phyloP scores from a whole-genome alignment of 1,140 invertebrate genomes.

The Leptopilina boulardi region DNA sequence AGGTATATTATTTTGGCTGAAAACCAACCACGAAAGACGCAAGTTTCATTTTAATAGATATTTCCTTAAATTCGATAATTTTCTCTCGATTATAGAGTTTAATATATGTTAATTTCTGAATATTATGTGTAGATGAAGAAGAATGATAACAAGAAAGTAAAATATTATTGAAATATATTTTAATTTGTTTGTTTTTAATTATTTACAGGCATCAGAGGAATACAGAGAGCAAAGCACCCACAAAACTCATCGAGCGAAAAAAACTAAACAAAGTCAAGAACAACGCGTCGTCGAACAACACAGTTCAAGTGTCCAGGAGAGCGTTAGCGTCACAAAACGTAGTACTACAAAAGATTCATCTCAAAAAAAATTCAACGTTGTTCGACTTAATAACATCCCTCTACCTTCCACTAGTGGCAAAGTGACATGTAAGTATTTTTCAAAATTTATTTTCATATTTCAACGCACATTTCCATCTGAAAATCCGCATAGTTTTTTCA shows the following conservation, averaged over 20 bases:
- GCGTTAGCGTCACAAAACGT: constrained; percentile 64
- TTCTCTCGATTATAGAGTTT: not conserved
- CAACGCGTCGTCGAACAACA: constrained; percentile 67
- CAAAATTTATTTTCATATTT: no score
- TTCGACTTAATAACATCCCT: constrained; percentile 84
- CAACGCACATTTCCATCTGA: no score
- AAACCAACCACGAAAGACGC: constrained; percentile 59
- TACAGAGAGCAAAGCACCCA: constrained; percentile 70
- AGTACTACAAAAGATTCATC: constrained; percentile 62
- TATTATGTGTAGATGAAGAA: no score
- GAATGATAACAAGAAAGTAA: no score
- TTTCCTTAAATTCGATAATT: constrained; percentile 46
- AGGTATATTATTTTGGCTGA: constrained; percentile 53
- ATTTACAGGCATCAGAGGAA: constrained; percentile 72
- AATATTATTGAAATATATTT: no score
- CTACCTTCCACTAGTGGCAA: constrained; percentile 83
- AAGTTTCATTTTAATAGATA: constrained; percentile 56
- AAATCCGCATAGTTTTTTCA: no score
- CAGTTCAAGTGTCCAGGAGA: constrained; percentile 68
- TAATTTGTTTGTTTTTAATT: not conserved
- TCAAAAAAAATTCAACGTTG: constrained; percentile 77
- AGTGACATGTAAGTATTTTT: constrained; percentile 80
- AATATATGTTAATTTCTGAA: no score
- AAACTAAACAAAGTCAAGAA: constrained; percentile 67
- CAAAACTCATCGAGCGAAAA: constrained; percentile 68